A percentile compares a stretch with the other conserved stretches of the same genome.
phyloP scores from a whole-genome alignment of 2,113 vertebrate species.

The Psephotus haematonotus region DNA sequence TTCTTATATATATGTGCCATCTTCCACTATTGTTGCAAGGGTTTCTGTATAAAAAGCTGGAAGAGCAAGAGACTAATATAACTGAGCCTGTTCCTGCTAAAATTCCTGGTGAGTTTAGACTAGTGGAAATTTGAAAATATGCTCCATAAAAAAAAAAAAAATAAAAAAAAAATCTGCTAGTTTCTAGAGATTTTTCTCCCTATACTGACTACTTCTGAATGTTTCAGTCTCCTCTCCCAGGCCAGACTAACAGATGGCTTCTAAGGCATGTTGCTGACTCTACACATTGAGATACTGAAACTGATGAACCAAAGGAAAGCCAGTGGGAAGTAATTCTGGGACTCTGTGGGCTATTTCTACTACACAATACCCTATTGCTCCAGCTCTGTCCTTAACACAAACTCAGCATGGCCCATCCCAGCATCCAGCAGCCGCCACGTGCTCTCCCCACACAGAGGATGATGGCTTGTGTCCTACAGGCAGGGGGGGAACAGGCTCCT shows the following conservation, averaged over 20 bases:
- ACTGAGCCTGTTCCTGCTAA: not conserved
- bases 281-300: conserved; percentile 4
- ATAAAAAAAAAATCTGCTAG: not conserved
- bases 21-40: not conserved
- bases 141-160: not conserved
- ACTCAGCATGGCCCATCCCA: not conserved
- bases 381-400: conserved; percentile 21
- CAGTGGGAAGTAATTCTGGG: conserved; percentile 13
- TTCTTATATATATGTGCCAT: not conserved
- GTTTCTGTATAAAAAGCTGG: not conserved
- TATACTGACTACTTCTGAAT: not conserved
- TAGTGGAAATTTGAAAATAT: not conserved
- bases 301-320: conserved; percentile 14
- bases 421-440: conserved; percentile 28
- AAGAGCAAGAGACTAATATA: not conserved
- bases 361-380: conserved; percentile 34
- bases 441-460: conserved; percentile 1
- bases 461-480: not conserved
- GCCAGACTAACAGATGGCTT: conserved; percentile 24
- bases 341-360: conserved; percentile 35
- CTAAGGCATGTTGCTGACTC: conserved; percentile 8
- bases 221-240: not conserved
- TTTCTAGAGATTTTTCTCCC: not conserved
- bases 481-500: not conserved
- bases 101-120: not conserved